Evolutionary conservation across 92 coral and sea anemone genomes (phyloP), one percentile per base, ranked within the genome.

Genomic region (Actinernus sp.): DNA sequence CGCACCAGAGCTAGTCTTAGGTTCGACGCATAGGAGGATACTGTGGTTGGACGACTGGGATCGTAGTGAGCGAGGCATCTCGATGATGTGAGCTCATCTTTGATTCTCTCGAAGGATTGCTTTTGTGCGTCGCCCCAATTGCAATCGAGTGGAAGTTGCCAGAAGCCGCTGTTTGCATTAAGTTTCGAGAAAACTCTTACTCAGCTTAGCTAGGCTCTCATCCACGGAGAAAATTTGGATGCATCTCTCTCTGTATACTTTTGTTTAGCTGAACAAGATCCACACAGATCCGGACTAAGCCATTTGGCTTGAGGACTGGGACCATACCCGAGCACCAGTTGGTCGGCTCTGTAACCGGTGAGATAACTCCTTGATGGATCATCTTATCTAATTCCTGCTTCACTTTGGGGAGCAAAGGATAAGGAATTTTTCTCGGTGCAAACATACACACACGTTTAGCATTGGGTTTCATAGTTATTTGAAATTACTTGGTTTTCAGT

Each of bases 341-440:
- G 20, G 76, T 82, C 1, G 88, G 88, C 14, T 26, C 68, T n/a
- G 76, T 73, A 27, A 72, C 68, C 0, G 69, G 82, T 55, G 82
- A 74, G 46, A 73, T 73, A 29, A 73, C 82, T 19, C 54, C 74
- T 41, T 73, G 82, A 21, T 37, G 46, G 6, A 63, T 68, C 88
- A 72, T 81, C 5, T 74, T 26, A 22, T 71, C 57, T 31, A 81
- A 19, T 58, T 71, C 69, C 4, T 38, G 34, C 44, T 78, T 55
- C n/a, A n/a, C n/a, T n/a, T n/a, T n/a, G n/a, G n/a, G n/a, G n/a
- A n/a, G n/a, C n/a, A n/a, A n/a, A n/a, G 49, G 49, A 4, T 43
- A 23, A 4, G 49, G 49, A 43, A 43, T 13, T 23, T 13, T 43
- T 43, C 0, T 4, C 0, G 49, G 49, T 13, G 49, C 14, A 43